Evolutionary conservation across 2,888 invertebrate genomes (phyloP).

Genomic region (Sphaeridia pumilis): DNA sequence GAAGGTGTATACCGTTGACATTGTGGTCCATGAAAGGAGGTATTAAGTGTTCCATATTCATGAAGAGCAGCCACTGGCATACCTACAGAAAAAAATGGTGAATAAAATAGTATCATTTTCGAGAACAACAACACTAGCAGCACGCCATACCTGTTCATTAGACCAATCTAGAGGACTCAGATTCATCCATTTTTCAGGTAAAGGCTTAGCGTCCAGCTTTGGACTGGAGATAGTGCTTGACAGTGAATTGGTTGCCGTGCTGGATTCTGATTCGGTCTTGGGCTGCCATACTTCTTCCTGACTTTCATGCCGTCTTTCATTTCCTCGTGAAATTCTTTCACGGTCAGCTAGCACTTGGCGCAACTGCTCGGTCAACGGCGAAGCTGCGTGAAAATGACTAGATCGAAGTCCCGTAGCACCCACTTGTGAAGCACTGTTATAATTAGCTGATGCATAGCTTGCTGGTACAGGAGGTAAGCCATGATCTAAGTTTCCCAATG

Average conservation of each 20-base stretch:
- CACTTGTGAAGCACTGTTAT: slow-evolving; percentile 4
- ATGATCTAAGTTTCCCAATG: slow-evolving; percentile 6
- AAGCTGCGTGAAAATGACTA: slow-evolving; percentile 43
- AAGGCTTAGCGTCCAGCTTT: slow-evolving; percentile 16
- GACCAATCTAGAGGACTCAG: slow-evolving; percentile 24
- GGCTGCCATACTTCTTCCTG: slow-evolving; percentile 16
- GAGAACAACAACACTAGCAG: neutral
- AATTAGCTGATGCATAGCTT: neutral
- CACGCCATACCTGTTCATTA: slow-evolving; percentile 33
- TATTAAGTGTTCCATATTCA: slow-evolving; percentile 72
- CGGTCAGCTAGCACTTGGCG: slow-evolving; percentile 77
- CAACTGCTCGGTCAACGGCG: slow-evolving; percentile 71
- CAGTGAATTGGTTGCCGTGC: slow-evolving; percentile 15
- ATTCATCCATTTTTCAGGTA: slow-evolving; percentile 26
- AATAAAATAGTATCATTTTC: slow-evolving; percentile 4
- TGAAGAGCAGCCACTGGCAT: slow-evolving; percentile 77
- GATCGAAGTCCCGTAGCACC: slow-evolving; percentile 13
- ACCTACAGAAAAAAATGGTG: slow-evolving; percentile 56
- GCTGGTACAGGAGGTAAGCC: too few relatives aligned
- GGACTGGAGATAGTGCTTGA: slow-evolving; percentile 22
- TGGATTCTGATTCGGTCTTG: slow-evolving; percentile 15
- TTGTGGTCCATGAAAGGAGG: slow-evolving; percentile 76
- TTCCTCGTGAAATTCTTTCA: slow-evolving; percentile 48
- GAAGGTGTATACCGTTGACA: slow-evolving; percentile 73
- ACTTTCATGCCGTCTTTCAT: slow-evolving; percentile 4